phyloP scores from a whole-genome alignment of 2,888 invertebrate genomes.

The Campopleginae sp. region DNA sequence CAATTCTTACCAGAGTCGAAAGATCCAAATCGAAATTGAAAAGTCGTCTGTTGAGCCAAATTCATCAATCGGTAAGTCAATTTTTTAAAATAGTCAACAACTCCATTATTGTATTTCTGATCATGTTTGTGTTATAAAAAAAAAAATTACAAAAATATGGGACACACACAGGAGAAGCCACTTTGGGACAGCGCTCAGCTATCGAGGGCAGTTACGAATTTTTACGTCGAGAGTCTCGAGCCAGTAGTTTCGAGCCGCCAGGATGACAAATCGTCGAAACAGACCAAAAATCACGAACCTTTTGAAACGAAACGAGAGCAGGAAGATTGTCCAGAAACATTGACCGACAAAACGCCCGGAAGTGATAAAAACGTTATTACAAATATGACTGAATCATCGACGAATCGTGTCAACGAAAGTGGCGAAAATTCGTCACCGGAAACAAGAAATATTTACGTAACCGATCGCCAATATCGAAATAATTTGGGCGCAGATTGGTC shows the following conservation, averaged over 20 bases:
- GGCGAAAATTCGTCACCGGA: not conserved
- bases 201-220: constrained; percentile 69
- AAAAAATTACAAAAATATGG: constrained; percentile 36
- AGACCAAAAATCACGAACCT: not conserved
- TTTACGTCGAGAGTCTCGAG: constrained; percentile 76
- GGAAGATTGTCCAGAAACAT: not conserved
- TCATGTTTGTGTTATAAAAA: constrained; percentile 36
- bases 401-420: not conserved
- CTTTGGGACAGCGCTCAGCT: constrained; percentile 80
- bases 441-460: constrained; percentile 23
- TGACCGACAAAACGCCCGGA: not conserved
- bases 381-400: constrained; percentile 11
- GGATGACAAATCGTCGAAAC: constrained; percentile 9
- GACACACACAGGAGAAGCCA: constrained; percentile 71
- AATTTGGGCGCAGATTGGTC: constrained; percentile 79
- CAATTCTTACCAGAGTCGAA: constrained; percentile 43
- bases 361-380: not conserved
- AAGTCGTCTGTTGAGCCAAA: constrained; percentile 74
- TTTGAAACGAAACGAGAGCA: not conserved
- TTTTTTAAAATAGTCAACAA: not conserved
- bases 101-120: constrained; percentile 26
- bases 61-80: constrained; percentile 73
- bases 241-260: constrained; percentile 7
- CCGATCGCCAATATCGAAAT: constrained; percentile 69
- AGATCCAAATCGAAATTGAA: constrained; percentile 57